Base-by-base conservation (phyloP, 2,888 invertebrate species). In the Galeruca laticollis region DNA sequence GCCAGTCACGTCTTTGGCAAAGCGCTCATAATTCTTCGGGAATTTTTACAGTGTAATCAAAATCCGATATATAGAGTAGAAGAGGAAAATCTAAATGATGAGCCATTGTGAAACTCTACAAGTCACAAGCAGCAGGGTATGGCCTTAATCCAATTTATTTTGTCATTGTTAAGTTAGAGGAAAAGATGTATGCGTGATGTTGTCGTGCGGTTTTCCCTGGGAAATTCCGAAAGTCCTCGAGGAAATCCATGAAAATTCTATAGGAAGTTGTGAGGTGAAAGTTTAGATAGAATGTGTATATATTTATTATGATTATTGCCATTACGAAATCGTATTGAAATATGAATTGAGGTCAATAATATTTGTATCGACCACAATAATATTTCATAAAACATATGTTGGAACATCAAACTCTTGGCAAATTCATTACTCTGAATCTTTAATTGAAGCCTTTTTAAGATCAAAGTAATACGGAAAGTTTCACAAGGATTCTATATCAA, bases 81-180 rank as follows among this genome's bases (percentile, higher is more conserved):
- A 75, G 75, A 73, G 74, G 75, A 75, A 76, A 73, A 73, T 77
- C 80, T 77, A 81, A 83, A 82, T 85, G 84, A 85, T 85, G 85
- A 85, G 85, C 85, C 82, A 85, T 85, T 85, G 85, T 85, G 81
- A 81, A 80, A 80, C 82, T 81, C 82, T 83, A 82, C 83, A 83
- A 84, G 84, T 84, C 84, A 83, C 82, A 82, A 82, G 84, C 76
- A 82, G 84, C 76, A 75, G 73, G 82, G 82, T 82, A 82, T 82
- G 84, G 82, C 82, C 84, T 84, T 86, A 85, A 86, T 85, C 84
- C 85, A 85, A 86, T 86, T 85, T 86, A 85, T 86, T 86, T 86
- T 83, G 82, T 85, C 84, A 85, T 86, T 86, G 85, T 86, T 84
- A 84, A 81, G 82, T 84, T 82, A 82, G 81, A 79, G 78, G 72